Percentiles rank a stretch among this genome's conserved stretches.
Evolutionary conservation across 2,113 vertebrate species (phyloP).

Genomic region (Tauraco erythrolophus): DNA sequence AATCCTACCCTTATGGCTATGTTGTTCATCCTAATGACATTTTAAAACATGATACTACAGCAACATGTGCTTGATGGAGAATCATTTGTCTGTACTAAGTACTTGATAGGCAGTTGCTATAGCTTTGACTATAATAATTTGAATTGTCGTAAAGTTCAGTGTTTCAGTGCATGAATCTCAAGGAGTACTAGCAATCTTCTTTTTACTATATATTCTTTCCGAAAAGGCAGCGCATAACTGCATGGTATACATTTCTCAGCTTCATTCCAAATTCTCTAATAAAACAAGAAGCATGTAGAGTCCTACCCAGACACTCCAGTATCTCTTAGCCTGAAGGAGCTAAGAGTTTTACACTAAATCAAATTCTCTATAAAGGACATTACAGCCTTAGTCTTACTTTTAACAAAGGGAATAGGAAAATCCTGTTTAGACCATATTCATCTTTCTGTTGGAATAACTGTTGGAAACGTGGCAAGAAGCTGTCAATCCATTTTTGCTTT

Average conservation of each 20-base stretch:
- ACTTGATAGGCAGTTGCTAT: background rate
- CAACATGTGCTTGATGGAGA: background rate
- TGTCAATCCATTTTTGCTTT: background rate
- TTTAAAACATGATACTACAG: background rate
- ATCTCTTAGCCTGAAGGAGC: background rate
- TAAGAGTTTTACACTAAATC: background rate
- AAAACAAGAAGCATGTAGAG: background rate
- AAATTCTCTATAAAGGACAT: background rate
- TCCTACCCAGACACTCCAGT: background rate
- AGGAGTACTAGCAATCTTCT: background rate
- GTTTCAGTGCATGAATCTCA: background rate
- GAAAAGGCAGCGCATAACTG: background rate
- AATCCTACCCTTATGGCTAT: background rate
- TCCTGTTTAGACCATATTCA: constrained; percentile 21
- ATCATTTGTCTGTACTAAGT: background rate
- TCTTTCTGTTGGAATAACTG: constrained; percentile 2
- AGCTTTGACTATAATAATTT: background rate
- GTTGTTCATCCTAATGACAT: background rate
- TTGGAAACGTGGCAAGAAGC: background rate
- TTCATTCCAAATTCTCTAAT: background rate
- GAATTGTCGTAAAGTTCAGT: background rate
- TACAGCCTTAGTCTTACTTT: background rate
- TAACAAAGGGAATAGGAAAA: constrained; percentile 27
- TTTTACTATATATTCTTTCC: background rate
- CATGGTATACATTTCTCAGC: background rate